A percentile compares a stretch with the other conserved stretches of the same genome.
Evolutionary conservation across 2,797 vertebrate species (phyloP).

Genomic region (Microcaecilia unicolor): DNA sequence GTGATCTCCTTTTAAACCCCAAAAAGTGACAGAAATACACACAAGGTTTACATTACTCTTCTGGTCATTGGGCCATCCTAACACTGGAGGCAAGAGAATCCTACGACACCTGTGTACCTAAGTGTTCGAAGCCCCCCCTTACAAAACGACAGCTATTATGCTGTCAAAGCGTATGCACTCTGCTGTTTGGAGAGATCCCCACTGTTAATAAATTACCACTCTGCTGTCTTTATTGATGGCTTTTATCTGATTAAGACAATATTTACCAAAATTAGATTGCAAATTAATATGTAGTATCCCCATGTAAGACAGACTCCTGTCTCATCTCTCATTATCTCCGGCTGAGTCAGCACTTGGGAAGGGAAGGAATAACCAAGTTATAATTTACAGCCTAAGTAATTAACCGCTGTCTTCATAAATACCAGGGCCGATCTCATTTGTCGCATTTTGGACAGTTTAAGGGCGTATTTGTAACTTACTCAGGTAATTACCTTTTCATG

Average conservation of each 20-base stretch:
- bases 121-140: too few species aligned
- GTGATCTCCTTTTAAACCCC: too few species aligned
- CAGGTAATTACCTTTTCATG: too few species aligned
- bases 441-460: constrained; percentile 1
- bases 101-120: too few species aligned
- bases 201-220: constrained; percentile 10
- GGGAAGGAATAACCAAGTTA: neutral
- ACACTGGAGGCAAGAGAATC: too few species aligned
- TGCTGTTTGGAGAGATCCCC: neutral
- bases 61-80: too few species aligned
- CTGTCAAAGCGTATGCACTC: neutral
- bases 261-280: constrained; percentile 11
- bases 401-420: constrained; percentile 8
- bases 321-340: constrained; percentile 15
- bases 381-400: constrained; percentile 1
- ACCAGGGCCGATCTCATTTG: constrained; percentile 1
- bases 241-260: constrained; percentile 16
- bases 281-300: constrained; percentile 5
- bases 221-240: constrained; percentile 4
- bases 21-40: too few species aligned
- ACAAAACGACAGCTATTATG: too few species aligned
- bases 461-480: neutral
- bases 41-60: too few species aligned
- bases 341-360: constrained; percentile 7
- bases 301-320: neutral